Evolutionary conservation across 2,113 vertebrate genomes (phyloP).

Genomic region (Dasyornis broadbenti): DNA sequence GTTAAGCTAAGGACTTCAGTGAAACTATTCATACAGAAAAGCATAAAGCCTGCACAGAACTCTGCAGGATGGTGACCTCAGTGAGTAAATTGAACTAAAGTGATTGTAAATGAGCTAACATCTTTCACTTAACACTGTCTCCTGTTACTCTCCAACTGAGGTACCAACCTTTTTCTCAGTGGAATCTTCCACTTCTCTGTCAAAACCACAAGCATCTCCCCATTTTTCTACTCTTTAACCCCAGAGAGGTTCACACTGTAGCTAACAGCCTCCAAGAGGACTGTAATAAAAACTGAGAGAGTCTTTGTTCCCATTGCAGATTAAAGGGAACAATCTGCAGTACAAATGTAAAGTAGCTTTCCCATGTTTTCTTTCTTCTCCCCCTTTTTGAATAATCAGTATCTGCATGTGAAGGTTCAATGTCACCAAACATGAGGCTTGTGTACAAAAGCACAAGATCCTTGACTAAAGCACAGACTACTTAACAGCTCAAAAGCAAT

Average conservation of each 20-base stretch:
- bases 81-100: slow-evolving; percentile 46
- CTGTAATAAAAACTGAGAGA: slow-evolving; percentile 18
- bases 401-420: slow-evolving; percentile 64
- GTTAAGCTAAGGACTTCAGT: not conserved
- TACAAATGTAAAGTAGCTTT: slow-evolving; percentile 54
- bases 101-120: slow-evolving; percentile 57
- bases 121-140: slow-evolving; percentile 52
- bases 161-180: slow-evolving; percentile 25
- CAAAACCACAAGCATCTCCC: slow-evolving; percentile 62
- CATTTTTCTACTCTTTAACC: slow-evolving; percentile 65
- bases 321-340: slow-evolving; percentile 56
- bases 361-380: slow-evolving; percentile 27
- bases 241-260: slow-evolving; percentile 20
- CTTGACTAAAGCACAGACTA: slow-evolving; percentile 66
- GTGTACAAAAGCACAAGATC: slow-evolving; percentile 69
- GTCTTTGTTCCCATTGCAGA: slow-evolving; percentile 45
- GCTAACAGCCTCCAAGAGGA: slow-evolving; percentile 36
- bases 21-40: not conserved
- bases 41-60: not conserved
- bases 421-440: slow-evolving; percentile 64
- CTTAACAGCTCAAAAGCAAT: slow-evolving; percentile 69
- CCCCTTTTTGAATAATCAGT: slow-evolving; percentile 45
- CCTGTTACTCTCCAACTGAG: slow-evolving; percentile 18
- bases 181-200: slow-evolving; percentile 58
- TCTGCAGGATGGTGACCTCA: not conserved